Evolutionary conservation across 1,140 invertebrate species (phyloP).

Genomic region (Hycleus cichorii): DNA sequence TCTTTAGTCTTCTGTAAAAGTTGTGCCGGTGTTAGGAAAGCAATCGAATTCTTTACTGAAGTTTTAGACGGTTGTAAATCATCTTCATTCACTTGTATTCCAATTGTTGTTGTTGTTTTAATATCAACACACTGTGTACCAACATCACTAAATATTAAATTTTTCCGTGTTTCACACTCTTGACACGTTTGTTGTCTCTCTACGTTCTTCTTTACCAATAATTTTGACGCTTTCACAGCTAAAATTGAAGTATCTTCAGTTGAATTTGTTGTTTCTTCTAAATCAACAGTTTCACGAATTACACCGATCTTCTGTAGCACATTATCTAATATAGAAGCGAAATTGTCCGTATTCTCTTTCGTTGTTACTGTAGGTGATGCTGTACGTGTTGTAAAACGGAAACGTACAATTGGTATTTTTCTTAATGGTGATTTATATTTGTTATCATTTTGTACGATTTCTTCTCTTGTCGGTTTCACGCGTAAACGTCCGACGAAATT

Average conservation of each 20-base stretch:
- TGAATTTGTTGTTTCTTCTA: not conserved
- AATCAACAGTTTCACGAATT: not conserved
- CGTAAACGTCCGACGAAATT: conserved; percentile 21
- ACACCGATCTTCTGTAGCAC: conserved; percentile 13
- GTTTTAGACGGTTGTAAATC: conserved; percentile 18
- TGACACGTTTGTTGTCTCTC: not conserved
- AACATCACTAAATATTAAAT: not conserved
- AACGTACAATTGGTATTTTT: conserved; percentile 21
- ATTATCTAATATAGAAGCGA: conserved; percentile 4
- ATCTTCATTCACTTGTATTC: conserved; percentile 21
- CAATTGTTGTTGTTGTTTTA: not conserved
- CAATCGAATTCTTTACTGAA: conserved; percentile 22
- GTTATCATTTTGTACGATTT: conserved; percentile 5
- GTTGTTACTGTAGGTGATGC: not conserved
- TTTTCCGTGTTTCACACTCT: conserved; percentile 9
- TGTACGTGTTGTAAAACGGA: conserved; percentile 22
- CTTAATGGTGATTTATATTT: conserved; percentile 21
- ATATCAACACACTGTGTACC: conserved; percentile 1
- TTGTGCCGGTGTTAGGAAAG: conserved; percentile 24
- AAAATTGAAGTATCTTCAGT: not conserved
- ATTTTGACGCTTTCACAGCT: not conserved
- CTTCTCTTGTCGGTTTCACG: conserved; percentile 7
- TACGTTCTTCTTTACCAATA: not conserved
- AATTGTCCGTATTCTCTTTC: conserved; percentile 6
- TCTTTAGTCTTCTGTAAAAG: conserved; percentile 15